phyloP scores from a whole-genome alignment of 2,888 invertebrate species.

The Julus scanicus region DNA sequence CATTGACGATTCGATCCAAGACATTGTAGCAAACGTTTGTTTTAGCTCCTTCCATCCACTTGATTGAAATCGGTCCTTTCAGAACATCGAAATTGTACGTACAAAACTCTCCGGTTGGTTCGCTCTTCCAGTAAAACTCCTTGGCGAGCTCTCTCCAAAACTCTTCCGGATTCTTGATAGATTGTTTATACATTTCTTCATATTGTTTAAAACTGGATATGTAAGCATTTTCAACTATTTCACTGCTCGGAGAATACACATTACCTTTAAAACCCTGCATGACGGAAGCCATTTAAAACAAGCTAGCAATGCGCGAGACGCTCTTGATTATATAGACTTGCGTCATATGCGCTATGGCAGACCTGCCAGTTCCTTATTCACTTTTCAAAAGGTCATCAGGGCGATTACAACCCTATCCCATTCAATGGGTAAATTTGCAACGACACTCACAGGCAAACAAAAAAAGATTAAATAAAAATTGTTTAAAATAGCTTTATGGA shows the following conservation, averaged over 20 bases:
- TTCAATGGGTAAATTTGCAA: too few relatives aligned
- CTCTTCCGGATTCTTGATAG: slow-evolving; percentile 85
- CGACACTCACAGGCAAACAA: too few relatives aligned
- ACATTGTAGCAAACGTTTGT: slow-evolving; percentile 97
- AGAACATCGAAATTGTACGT: slow-evolving; percentile 91
- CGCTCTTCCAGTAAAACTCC: slow-evolving; percentile 89
- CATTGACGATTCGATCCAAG: slow-evolving; percentile 87
- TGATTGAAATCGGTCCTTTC: slow-evolving; percentile 89
- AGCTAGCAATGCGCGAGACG: background rate
- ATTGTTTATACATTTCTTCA: slow-evolving; percentile 82
- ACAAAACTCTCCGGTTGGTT: slow-evolving; percentile 77
- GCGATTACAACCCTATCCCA: too few relatives aligned
- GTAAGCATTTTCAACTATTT: slow-evolving; percentile 66
- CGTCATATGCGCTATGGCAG: background rate
- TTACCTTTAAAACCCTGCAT: slow-evolving; percentile 48
- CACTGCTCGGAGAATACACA: slow-evolving; percentile 53
- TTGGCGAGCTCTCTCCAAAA: slow-evolving; percentile 96
- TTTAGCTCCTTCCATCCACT: slow-evolving; percentile 94
- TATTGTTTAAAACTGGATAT: slow-evolving; percentile 81
- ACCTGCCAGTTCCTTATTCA: background rate
- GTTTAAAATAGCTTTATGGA: too few relatives aligned
- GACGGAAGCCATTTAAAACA: slow-evolving; percentile 1
- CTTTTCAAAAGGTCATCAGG: background rate
- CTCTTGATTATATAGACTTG: background rate
- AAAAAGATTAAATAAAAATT: too few relatives aligned